These are phyloP conservation scores for Trichogramma pretiosum DNA, from an alignment of 1,140 invertebrate genomes.

Conservation along the genomic window DNA sequence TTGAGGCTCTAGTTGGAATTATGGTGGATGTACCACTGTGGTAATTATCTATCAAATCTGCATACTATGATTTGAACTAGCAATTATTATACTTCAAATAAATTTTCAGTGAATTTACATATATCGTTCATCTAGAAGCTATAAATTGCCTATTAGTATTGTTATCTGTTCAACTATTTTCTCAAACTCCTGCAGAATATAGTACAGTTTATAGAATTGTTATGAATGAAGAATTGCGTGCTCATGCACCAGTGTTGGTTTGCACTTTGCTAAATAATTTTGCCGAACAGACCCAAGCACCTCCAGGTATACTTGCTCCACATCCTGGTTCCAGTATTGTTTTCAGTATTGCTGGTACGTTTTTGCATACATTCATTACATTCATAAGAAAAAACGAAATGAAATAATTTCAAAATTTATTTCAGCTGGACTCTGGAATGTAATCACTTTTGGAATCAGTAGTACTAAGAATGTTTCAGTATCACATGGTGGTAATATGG, in stretches of 20 bases:
- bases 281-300: slow-evolving; percentile 64
- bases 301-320: slow-evolving; percentile 54
- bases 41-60: slow-evolving; percentile 33
- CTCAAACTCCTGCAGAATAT: slow-evolving; percentile 55
- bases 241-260: slow-evolving; percentile 64
- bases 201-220: slow-evolving; percentile 55
- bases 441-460: slow-evolving; percentile 56
- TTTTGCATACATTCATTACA: no score
- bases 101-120: slow-evolving; percentile 72
- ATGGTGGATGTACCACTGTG: slow-evolving; percentile 69
- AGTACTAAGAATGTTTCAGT: slow-evolving; percentile 44
- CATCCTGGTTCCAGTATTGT: slow-evolving; percentile 70
- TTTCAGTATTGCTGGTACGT: slow-evolving; percentile 67
- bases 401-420: slow-evolving; percentile 24
- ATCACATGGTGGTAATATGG: slow-evolving; percentile 27
- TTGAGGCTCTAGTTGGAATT: slow-evolving; percentile 63
- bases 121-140: slow-evolving; percentile 78
- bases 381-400: no score
- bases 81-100: slow-evolving; percentile 3
- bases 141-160: slow-evolving; percentile 79
- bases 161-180: slow-evolving; percentile 82
- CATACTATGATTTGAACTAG: neutral
- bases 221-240: slow-evolving; percentile 63
- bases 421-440: slow-evolving; percentile 74
- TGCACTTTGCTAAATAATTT: slow-evolving; percentile 72